Evolutionary conservation across 2,888 invertebrate species (phyloP).

Genomic region (Galerucella pusilla): DNA sequence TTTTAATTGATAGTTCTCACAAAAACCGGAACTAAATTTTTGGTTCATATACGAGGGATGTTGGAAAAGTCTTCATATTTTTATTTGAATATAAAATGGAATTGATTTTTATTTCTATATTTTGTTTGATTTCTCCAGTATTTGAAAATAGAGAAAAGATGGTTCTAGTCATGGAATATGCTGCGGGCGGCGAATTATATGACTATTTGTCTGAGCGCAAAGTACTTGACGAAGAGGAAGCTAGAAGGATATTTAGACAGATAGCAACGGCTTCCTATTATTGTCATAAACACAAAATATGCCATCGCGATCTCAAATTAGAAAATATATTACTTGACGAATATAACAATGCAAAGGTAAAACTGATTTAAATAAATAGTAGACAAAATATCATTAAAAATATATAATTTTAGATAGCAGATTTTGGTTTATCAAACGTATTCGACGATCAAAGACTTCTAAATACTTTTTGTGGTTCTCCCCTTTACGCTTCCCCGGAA

Average conservation of each 20-base stretch:
- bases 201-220: slow-evolving; percentile 95
- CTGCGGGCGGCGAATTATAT: slow-evolving; percentile 97
- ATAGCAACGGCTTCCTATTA: slow-evolving; percentile 97
- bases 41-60: not conserved
- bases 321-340: slow-evolving; percentile 95
- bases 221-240: slow-evolving; percentile 91
- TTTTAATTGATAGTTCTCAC: not conserved
- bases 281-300: slow-evolving; percentile 98
- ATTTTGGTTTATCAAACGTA: slow-evolving; percentile 98
- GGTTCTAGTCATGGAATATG: slow-evolving; percentile 99
- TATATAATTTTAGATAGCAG: slow-evolving; percentile 82
- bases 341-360: slow-evolving; percentile 92
- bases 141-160: slow-evolving; percentile 99
- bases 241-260: slow-evolving; percentile 94
- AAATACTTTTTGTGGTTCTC: slow-evolving; percentile 96
- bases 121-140: slow-evolving; percentile 69
- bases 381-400: slow-evolving; percentile 1
- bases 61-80: not conserved
- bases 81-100: not conserved
- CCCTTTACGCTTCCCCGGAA: slow-evolving; percentile 96
- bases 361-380: not conserved
- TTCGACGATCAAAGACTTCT: slow-evolving; percentile 89
- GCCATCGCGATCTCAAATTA: slow-evolving; percentile 94
- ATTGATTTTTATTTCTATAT: too few species aligned
- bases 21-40: not conserved